Base-by-base conservation (phyloP, 2,888 invertebrate species). In the Drosophila merina region DNA sequence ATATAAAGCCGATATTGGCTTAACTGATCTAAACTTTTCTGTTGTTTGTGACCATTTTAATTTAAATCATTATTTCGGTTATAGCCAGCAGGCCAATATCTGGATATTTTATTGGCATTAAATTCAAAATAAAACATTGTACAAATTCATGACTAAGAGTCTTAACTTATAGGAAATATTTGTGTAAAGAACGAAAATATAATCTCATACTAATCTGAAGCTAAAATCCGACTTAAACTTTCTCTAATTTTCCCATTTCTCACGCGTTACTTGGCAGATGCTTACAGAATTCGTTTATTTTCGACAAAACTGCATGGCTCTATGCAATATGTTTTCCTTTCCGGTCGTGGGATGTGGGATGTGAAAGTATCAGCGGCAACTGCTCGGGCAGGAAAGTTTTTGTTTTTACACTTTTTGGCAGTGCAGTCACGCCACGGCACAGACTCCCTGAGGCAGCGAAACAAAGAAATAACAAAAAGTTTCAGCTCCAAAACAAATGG, bases 381-480 rank as follows among this genome's bases (percentile, higher is more conserved):
- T 26, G 25, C 38, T 33, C 10, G 31, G 40, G 64, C 38, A 47
- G 7, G n/a, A 36, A 64, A 64, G 10, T 68, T 57, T 68, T 47
- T 40, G 50, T 36, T 52, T 42, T 36, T 20, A 28, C 6, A 26
- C 45, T 48, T 57, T 51, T 72, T 72, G 55, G 31, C 26, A 73
- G 58, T 81, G 58, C 64, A 59, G 82, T 84, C 85, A 84, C 79
- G 81, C 52, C 42, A 70, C 79, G 81, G 48, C 42, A 70, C 60
- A n/a, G 47, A 40, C 52, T 55, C 66, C 80, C 50, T 12, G 36
- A 56, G 77, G 52, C 74, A 50, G 30, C n/a, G 14, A 14, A 68
- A 56, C 38, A 45, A 8, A 57, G 25, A 33, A 52, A 28, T 8
- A 48, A 59, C 12, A 52, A 51, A 69, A 80, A 57, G 57, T 72